Percentiles rank a stretch among this genome's conserved stretches.
Conservation (phyloP, 2,888 invertebrate genomes). For the Epistrophe eligans region DNA sequence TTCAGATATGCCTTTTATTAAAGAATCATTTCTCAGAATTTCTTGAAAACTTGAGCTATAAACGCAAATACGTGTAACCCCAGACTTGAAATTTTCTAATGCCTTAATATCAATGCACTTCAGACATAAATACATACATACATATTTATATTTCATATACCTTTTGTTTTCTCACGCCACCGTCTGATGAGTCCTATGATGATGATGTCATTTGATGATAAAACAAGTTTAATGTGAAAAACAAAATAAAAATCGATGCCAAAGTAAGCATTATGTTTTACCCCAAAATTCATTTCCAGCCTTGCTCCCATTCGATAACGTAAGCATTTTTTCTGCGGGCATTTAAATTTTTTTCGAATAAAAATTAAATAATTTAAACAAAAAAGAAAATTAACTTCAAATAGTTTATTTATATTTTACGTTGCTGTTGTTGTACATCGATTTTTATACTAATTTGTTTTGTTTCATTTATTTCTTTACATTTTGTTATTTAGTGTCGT, state of each 20-base stretch:
- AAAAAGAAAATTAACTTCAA: background rate
- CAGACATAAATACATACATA: no score
- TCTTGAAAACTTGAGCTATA: no score
- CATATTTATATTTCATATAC: background rate
- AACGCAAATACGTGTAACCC: no score
- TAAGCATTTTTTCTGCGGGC: background rate
- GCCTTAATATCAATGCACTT: no score
- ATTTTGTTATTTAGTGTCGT: slow-evolving; percentile 77
- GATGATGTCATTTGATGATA: slow-evolving; percentile 1
- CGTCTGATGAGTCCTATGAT: slow-evolving; percentile 30
- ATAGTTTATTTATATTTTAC: background rate
- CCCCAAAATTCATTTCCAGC: background rate
- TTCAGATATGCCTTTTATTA: no score
- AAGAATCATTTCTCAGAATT: no score
- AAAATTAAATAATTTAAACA: background rate
- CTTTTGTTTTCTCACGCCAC: slow-evolving; percentile 40
- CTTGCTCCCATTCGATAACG: background rate
- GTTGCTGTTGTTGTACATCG: background rate
- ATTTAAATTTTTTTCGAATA: background rate
- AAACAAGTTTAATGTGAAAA: background rate
- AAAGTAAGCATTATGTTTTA: background rate
- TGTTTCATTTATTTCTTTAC: slow-evolving; percentile 1
- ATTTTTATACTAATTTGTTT: background rate
- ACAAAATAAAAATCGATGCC: slow-evolving; percentile 53
- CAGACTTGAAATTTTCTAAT: no score